Percentiles rank a stretch among this genome's conserved stretches.
These are phyloP conservation scores for Pelobates fuscus DNA, from an alignment of 2,113 vertebrate species.

Conservation along the genomic window DNA sequence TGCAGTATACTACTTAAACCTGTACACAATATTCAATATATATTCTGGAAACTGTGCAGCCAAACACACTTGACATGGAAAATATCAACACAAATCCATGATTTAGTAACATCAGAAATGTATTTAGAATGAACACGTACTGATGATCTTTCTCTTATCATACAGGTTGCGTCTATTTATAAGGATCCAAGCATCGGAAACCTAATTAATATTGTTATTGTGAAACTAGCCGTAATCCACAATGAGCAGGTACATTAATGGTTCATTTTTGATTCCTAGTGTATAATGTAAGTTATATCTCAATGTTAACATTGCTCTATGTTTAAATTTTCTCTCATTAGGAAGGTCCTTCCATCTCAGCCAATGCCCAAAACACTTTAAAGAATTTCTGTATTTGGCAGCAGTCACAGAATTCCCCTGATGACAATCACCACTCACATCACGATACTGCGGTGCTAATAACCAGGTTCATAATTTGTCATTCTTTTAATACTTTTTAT, in stretches of 20 bases:
- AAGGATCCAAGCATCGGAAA: constrained; percentile 98
- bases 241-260: constrained; percentile 81
- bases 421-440: constrained; percentile 84
- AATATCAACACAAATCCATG: too few relatives aligned
- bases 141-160: constrained; percentile 56
- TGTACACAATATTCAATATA: too few relatives aligned
- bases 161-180: constrained; percentile 97
- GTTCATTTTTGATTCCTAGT: background rate
- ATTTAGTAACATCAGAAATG: too few relatives aligned
- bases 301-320: background rate
- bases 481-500: background rate
- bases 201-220: constrained; percentile 96
- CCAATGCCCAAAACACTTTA: constrained; percentile 94
- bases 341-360: constrained; percentile 92
- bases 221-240: constrained; percentile 94
- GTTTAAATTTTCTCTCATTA: constrained; percentile 58
- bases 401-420: constrained; percentile 83
- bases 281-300: background rate
- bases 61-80: too few relatives aligned
- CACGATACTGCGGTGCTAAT: constrained; percentile 95
- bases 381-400: constrained; percentile 99
- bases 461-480: constrained; percentile 76
- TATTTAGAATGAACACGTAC: too few relatives aligned
- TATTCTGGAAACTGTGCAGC: too few relatives aligned
- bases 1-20: too few relatives aligned